Evolutionary conservation across 2,113 vertebrate genomes (phyloP), one percentile per base, ranked within the genome.

Genomic region (Galeopterus variegatus): DNA sequence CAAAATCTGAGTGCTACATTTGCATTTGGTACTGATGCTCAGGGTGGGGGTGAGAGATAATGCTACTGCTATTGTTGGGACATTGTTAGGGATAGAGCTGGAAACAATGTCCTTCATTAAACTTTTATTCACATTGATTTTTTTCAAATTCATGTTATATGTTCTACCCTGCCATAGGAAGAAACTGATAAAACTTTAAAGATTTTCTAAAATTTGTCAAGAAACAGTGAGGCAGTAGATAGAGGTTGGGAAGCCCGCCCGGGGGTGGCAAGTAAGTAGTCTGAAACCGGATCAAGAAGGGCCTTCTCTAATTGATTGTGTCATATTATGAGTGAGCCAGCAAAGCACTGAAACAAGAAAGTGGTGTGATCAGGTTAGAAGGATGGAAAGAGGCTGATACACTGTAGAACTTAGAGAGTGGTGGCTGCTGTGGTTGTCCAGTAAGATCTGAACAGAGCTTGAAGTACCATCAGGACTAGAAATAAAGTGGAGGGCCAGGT

Each of bases 161-260:
- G 6, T 48, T 65, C 24, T 80, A 24, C 19, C 33, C n/a, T 67
- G 33, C 73, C 33, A 14, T 33, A 72, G 14, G 86, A 81, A 86
- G 41, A 89, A 60, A 82, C 33, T 85, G 18, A 50, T 79, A 50
- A 79, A 79, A 90, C 24, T 69, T 87, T 54, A 93, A 81, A 36
- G 21, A 28, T 52, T 90, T 94, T 90, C 75, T 79, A 89, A 93
- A 72, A 50, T 62, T 62, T 94, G 5, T 87, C 33, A 69, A 85
- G 81, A 93, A 96, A 91, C 15, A 69, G 4, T 41, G 56, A 50
- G 48, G n/a, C 36, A 75, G 52, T n/a, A 36, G 5, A 21, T 75
- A 81, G 36, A 82, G 79, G 12, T 0, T 90, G 15, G 18, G 24
- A 19, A 69, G 31, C 64, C 69, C n/a, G 2, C 28, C 17, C 1